These are phyloP conservation scores for Cricetomys ansorgei DNA, from an alignment of 2,113 vertebrate species.

Conservation along the genomic window DNA sequence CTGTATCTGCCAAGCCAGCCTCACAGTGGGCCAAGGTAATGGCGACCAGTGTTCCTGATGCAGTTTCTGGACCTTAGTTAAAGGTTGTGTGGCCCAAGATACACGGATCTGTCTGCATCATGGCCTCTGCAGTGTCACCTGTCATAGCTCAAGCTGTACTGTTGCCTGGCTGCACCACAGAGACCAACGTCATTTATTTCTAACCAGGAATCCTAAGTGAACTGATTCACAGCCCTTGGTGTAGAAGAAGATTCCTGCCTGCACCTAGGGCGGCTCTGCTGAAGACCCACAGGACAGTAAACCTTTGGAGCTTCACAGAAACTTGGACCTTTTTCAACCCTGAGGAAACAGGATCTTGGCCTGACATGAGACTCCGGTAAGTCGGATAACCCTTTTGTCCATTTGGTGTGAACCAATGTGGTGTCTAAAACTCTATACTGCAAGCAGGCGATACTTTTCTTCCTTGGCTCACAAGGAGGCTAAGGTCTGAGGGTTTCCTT, in stretches of 20 bases:
- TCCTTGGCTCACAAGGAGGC: background rate
- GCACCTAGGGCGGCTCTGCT: background rate
- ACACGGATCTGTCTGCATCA: background rate
- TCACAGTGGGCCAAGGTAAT: too few species aligned
- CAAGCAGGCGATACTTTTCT: background rate
- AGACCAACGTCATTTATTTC: background rate
- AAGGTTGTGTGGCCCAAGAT: accelerated
- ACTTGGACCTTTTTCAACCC: background rate
- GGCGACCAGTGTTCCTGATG: background rate
- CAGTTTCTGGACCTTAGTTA: background rate
- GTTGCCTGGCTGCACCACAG: accelerated
- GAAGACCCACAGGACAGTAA: background rate
- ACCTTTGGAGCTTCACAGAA: background rate
- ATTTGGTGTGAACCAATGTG: background rate
- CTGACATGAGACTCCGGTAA: background rate
- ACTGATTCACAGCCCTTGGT: background rate
- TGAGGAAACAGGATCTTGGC: background rate
- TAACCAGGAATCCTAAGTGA: background rate
- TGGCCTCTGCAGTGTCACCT: accelerated
- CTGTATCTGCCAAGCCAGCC: background rate
- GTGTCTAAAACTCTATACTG: background rate
- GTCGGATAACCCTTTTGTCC: background rate
- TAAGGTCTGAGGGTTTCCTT: background rate
- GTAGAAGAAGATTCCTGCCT: background rate
- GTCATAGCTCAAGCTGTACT: background rate